Conservation (phyloP, 2,113 vertebrate species). For the Eulemur macaco region DNA sequence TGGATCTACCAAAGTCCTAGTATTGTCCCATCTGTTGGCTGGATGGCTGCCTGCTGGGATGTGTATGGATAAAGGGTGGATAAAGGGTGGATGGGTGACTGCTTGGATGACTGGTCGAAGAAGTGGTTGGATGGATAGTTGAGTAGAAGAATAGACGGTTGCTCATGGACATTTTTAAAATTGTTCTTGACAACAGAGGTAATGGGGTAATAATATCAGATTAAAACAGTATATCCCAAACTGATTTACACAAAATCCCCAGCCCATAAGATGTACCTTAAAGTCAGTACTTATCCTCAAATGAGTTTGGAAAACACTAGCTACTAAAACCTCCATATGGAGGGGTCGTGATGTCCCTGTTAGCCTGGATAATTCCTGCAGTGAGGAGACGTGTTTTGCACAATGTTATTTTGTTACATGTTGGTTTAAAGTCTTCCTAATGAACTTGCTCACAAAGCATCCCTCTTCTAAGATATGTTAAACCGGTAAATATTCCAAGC, state of each 20-base stretch:
- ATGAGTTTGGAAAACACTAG: background rate
- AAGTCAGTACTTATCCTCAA: background rate
- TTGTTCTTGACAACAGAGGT: background rate
- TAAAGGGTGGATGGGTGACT: background rate
- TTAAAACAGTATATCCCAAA: background rate
- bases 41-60: background rate
- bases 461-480: background rate
- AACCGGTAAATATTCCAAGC: background rate
- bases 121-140: background rate
- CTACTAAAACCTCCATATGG: accelerated
- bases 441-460: background rate
- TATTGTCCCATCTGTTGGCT: too few relatives aligned
- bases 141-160: background rate
- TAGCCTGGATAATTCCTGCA: accelerated
- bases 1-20: background rate
- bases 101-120: background rate
- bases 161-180: background rate
- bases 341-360: accelerated
- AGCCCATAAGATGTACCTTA: background rate
- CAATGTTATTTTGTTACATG: background rate
- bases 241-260: background rate
- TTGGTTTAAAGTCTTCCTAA: background rate
- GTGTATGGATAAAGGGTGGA: too few relatives aligned
- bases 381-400: too few relatives aligned
- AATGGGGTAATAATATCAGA: background rate